phyloP scores from a whole-genome alignment of 2,888 invertebrate species.

The Tortricodes alternella region DNA sequence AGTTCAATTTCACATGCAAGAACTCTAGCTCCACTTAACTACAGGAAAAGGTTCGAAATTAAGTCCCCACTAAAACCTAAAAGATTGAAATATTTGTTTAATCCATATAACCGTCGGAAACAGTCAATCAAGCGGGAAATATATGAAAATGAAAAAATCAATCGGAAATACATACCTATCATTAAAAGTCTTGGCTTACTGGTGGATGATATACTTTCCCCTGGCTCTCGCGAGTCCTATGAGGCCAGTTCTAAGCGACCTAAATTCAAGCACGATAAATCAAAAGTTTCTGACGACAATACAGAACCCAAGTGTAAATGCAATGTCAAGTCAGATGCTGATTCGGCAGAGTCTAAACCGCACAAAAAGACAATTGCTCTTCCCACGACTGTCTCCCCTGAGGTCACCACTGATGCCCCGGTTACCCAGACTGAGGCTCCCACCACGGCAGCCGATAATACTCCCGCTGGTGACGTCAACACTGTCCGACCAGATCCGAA shows the following conservation, averaged over 20 bases:
- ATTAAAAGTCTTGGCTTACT: conserved; percentile 69
- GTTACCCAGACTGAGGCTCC: conserved; percentile 52
- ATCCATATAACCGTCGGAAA: conserved; percentile 50
- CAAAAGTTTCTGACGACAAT: conserved; percentile 37
- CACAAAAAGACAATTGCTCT: conserved; percentile 63
- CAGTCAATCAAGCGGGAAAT: conserved; percentile 59
- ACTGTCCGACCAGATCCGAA: conserved; percentile 71
- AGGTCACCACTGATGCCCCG: conserved; percentile 53
- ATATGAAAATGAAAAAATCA: conserved; percentile 54
- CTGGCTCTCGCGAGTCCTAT: conserved; percentile 54
- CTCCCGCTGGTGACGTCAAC: conserved; percentile 71
- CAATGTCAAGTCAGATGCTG: conserved; percentile 38
- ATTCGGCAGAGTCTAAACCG: conserved; percentile 43
- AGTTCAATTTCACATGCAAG: conserved; percentile 1
- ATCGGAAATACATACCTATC: conserved; percentile 65
- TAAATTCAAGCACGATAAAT: conserved; percentile 44
- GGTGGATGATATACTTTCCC: conserved; percentile 67
- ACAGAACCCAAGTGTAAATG: conserved; percentile 49
- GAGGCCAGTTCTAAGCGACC: conserved; percentile 41
- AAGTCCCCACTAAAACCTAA: conserved; percentile 61
- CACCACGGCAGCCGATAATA: conserved; percentile 65
- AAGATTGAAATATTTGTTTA: conserved; percentile 50
- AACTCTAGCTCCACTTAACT: conserved; percentile 48
- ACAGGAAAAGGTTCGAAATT: conserved; percentile 58
- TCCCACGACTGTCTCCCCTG: conserved; percentile 58